These are phyloP conservation scores for Lepus oiostolus DNA, from an alignment of 2,797 vertebrate species.

Conservation along the genomic window DNA sequence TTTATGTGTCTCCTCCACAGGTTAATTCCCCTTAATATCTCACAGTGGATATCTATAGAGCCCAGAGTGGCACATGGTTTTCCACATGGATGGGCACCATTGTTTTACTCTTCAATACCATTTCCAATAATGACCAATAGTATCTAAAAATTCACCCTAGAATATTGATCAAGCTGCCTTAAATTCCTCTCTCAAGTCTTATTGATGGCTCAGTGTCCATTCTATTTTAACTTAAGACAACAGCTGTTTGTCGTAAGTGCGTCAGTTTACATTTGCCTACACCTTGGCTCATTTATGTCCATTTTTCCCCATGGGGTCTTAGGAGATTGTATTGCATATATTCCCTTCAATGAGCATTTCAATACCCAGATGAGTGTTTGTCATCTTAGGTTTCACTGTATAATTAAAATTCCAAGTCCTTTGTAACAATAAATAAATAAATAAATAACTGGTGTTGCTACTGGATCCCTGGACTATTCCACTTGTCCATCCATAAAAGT, in stretches of 20 bases:
- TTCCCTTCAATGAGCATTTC: constrained; percentile 34
- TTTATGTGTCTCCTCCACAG: constrained; percentile 36
- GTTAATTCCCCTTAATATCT: constrained; percentile 57
- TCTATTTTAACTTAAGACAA: constrained; percentile 33
- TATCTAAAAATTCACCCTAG: neutral
- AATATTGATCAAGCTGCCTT: constrained; percentile 40
- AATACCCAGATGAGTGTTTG: constrained; percentile 6
- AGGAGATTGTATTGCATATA: neutral
- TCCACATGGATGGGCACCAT: neutral
- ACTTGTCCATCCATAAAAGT: constrained; percentile 66
- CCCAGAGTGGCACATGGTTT: neutral
- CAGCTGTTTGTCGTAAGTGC: neutral
- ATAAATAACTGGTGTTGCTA: constrained; percentile 60
- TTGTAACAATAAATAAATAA: constrained; percentile 23
- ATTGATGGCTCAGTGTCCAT: neutral
- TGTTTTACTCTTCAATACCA: constrained; percentile 12
- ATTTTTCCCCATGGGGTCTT: neutral
- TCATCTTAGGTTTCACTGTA: constrained; percentile 52
- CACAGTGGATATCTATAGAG: neutral
- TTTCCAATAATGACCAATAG: neutral
- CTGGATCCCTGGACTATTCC: constrained; percentile 58
- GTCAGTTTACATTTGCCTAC: neutral
- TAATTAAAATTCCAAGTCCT: constrained; percentile 63
- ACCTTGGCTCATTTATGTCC: neutral
- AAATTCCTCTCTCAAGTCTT: constrained; percentile 25